phyloP scores from a whole-genome alignment of 2,888 invertebrate genomes.

The Sesia apiformis region DNA sequence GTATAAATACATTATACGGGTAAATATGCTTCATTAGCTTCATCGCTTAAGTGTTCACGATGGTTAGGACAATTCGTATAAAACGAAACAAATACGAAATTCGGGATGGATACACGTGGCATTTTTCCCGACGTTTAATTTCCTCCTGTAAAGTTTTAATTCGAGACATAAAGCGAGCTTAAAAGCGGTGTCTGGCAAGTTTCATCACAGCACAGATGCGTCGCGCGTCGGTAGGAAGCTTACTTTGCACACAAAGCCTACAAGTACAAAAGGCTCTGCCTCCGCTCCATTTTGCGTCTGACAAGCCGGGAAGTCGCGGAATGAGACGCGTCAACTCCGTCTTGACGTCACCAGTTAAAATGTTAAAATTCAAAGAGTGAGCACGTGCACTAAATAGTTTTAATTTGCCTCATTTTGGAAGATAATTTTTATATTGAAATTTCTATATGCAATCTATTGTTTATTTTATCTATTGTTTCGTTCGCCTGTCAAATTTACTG shows the following conservation, averaged over 20 bases:
- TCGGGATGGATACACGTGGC: slow-evolving; percentile 5
- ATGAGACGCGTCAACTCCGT: slow-evolving; percentile 53
- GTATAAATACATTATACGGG: too few species aligned
- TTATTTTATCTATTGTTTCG: too few species aligned
- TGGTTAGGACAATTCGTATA: too few species aligned
- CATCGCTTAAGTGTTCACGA: too few species aligned
- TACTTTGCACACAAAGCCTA: slow-evolving; percentile 71
- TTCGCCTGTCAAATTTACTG: too few species aligned
- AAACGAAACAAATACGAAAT: too few species aligned
- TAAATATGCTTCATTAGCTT: too few species aligned
- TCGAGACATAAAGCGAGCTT: slow-evolving; percentile 66
- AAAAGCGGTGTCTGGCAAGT: slow-evolving; percentile 73
- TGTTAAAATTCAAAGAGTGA: slow-evolving; percentile 22
- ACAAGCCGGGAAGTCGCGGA: slow-evolving; percentile 60
- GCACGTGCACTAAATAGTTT: not conserved
- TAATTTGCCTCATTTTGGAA: too few species aligned
- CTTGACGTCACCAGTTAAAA: slow-evolving; percentile 38
- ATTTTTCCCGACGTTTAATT: slow-evolving; percentile 66
- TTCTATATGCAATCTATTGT: too few species aligned
- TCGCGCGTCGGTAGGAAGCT: slow-evolving; percentile 65
- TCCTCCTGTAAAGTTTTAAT: slow-evolving; percentile 70
- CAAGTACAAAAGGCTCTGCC: slow-evolving; percentile 67
- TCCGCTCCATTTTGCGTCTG: slow-evolving; percentile 66
- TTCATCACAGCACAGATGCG: slow-evolving; percentile 70
- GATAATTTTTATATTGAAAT: too few species aligned